Evolutionary conservation across 2,888 invertebrate genomes (phyloP), one percentile per base, ranked within the genome.

Genomic region (Beris chalybata): DNA sequence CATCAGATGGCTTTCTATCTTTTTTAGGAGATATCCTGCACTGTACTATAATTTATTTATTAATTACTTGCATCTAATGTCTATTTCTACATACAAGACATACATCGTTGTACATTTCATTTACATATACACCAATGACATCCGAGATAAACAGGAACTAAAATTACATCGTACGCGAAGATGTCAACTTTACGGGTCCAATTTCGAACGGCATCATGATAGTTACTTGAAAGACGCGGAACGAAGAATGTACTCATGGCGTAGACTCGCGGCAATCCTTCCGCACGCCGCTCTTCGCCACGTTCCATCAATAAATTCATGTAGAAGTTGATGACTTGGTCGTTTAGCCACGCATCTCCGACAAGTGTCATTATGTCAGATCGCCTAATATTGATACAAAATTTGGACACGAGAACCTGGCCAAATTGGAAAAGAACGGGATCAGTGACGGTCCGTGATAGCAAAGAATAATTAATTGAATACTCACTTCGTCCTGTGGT

Each of bases 221-320:
- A 97, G 65, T 86, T 85, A 70, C 87, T 87, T 73, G 89, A 79
- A 48, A 97, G 82, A 76, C 93, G 93, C 1, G 92, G 89, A 76
- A 95, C 94, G 80, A 98, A 98, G 82, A 98, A 98, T 0, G 98
- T 98, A 77, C 95, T 97, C 82, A 96, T 92, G 0, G 92, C 90
- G 75, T 97, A 91, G 0, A 92, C 89, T 71, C 85, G 86, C 0
- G 92, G 91, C 74, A 87, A 83, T 52, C 86, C 85, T 0, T 82
- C 80, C 5, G 85, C 82, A 47, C 81, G 79, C 29, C 45, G 55
- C 67, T 86, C 84, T n/a, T n/a, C n/a, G 6, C 90, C 86, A 64
- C 98, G 82, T 73, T 92, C 90, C 76, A 90, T 91, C 63, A 99
- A 81, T 65, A 99, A 81, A 76, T 93, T 93, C 91, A 98, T 92